These are phyloP conservation scores for Gnathonemus longibarbis DNA, from an alignment of 2,113 vertebrate species.

Conservation along the genomic window DNA sequence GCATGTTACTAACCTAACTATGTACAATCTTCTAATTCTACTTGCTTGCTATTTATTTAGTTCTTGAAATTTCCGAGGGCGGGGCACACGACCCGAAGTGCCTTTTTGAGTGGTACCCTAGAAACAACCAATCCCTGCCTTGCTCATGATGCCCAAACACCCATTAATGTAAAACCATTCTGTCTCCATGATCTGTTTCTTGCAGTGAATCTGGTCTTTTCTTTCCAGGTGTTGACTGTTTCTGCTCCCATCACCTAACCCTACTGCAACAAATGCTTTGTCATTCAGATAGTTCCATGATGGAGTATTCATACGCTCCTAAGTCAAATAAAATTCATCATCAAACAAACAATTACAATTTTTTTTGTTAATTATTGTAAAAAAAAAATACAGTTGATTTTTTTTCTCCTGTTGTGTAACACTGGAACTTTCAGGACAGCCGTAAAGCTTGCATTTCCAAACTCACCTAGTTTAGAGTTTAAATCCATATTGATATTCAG, in stretches of 20 bases:
- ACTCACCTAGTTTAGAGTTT: slow-evolving; percentile 17
- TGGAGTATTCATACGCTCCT: too few species aligned
- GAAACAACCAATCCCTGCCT: neutral
- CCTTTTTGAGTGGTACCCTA: neutral
- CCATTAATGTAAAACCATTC: neutral
- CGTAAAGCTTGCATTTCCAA: neutral
- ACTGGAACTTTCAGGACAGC: neutral
- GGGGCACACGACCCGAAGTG: neutral
- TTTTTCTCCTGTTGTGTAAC: neutral
- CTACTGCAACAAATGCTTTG: neutral
- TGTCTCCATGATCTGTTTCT: neutral
- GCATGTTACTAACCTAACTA: neutral
- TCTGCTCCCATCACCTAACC: neutral
- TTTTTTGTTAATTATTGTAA: neutral
- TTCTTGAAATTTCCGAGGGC: neutral
- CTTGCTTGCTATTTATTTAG: neutral
- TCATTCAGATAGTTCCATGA: neutral
- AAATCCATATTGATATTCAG: slow-evolving; percentile 8
- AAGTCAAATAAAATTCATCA: neutral
- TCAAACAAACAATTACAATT: neutral
- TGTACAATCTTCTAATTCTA: neutral
- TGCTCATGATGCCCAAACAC: neutral
- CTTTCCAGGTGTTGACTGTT: neutral
- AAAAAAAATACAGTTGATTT: neutral
- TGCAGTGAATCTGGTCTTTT: neutral